phyloP scores from a whole-genome alignment of 2,797 vertebrate genomes.

The Gymnodraco acuticeps region DNA sequence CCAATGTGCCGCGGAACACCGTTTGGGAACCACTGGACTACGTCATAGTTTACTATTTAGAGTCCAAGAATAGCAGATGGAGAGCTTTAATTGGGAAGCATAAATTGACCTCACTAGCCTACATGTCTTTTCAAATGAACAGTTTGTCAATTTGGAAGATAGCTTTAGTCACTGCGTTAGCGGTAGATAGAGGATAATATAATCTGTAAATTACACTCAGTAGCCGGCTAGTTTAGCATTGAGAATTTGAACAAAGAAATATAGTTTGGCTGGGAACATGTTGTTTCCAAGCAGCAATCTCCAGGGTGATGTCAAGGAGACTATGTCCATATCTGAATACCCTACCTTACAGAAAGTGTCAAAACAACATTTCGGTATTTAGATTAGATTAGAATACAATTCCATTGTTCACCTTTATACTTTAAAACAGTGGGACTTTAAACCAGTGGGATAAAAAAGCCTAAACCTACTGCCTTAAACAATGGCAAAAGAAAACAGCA shows the following conservation, averaged over 20 bases:
- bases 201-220: no score
- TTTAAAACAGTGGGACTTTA: neutral
- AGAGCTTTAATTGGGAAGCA: slow-evolving; percentile 41
- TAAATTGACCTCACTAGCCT: slow-evolving; percentile 29
- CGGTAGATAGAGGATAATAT: neutral
- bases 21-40: no score
- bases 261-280: no score
- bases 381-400: neutral
- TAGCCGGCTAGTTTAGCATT: no score
- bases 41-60: slow-evolving; percentile 25
- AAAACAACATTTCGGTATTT: neutral
- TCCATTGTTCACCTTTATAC: neutral
- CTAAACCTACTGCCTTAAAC: slow-evolving; percentile 22
- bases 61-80: slow-evolving; percentile 43
- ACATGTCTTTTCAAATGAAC: slow-evolving; percentile 10
- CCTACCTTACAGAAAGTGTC: neutral
- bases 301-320: no score
- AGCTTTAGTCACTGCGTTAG: neutral
- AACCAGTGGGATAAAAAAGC: no score
- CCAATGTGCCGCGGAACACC: no score
- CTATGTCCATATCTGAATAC: no score
- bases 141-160: slow-evolving; percentile 8
- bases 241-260: no score
- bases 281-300: no score
- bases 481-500: slow-evolving; percentile 28